Conservation (phyloP, 2,113 vertebrate species). For the Odobenus rosmarus region DNA sequence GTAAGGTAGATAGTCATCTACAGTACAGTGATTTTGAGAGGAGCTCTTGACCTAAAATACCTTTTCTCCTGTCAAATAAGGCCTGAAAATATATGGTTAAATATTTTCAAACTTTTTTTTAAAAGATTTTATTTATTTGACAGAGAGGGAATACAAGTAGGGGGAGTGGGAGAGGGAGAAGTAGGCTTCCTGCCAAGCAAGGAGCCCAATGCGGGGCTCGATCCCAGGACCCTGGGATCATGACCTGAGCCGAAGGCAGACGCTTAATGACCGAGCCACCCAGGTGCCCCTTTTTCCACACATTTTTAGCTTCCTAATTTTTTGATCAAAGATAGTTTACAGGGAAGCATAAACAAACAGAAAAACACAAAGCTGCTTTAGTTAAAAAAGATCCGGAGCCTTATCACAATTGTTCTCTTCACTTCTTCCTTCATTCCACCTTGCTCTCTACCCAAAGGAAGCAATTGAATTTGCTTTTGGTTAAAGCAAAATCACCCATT, state of each 20-base stretch:
- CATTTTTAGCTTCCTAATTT: not conserved
- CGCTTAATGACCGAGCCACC: no score
- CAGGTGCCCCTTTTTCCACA: not conserved
- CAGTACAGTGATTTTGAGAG: not conserved
- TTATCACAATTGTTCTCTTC: not conserved
- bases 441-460: not conserved
- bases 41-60: not conserved
- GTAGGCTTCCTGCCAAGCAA: no score
- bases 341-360: not conserved
- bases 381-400: not conserved
- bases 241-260: no score
- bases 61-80: not conserved
- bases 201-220: no score
- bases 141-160: no score
- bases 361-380: conserved; percentile 13
- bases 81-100: not conserved
- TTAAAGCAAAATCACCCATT: not conserved
- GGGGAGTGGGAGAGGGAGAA: no score
- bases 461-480: not conserved
- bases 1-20: not conserved
- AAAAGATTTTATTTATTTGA: no score
- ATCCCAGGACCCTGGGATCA: no score
- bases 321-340: conserved; percentile 30
- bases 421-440: not conserved
- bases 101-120: not conserved